Evolutionary conservation across 2,113 vertebrate genomes (phyloP).

Genomic region (Dascyllus trimaculatus): DNA sequence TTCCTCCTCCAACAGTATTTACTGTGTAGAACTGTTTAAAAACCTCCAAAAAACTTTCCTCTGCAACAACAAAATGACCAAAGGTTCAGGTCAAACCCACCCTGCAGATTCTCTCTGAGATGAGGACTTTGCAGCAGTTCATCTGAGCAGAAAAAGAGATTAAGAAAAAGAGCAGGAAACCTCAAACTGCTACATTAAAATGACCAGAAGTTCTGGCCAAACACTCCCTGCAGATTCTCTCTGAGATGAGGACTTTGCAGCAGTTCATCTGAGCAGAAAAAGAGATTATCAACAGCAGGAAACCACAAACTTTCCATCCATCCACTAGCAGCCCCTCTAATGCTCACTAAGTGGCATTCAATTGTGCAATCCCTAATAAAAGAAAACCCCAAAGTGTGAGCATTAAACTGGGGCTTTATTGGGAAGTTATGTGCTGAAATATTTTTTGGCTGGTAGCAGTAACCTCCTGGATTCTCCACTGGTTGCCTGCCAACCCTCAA

Average conservation of each 20-base stretch:
- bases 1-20: no score
- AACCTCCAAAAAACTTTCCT: neutral
- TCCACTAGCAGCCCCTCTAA: neutral
- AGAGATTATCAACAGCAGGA: no score
- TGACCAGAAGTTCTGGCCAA: neutral
- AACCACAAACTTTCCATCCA: neutral
- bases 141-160: no score
- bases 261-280: neutral
- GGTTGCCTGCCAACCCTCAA: neutral
- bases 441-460: neutral
- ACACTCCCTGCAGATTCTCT: neutral
- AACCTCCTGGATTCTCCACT: neutral
- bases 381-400: no score
- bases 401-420: neutral
- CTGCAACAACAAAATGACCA: neutral
- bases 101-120: neutral
- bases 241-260: neutral
- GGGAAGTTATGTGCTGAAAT: neutral
- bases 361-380: no score
- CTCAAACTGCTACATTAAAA: neutral
- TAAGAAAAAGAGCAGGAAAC: no score
- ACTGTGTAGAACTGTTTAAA: neutral
- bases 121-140: constrained; percentile 1
- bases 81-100: neutral
- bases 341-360: neutral